A percentile compares a stretch with the other conserved stretches of the same genome.
Evolutionary conservation across 2,113 vertebrate genomes (phyloP).

Genomic region (Coptodon bakossiorum): DNA sequence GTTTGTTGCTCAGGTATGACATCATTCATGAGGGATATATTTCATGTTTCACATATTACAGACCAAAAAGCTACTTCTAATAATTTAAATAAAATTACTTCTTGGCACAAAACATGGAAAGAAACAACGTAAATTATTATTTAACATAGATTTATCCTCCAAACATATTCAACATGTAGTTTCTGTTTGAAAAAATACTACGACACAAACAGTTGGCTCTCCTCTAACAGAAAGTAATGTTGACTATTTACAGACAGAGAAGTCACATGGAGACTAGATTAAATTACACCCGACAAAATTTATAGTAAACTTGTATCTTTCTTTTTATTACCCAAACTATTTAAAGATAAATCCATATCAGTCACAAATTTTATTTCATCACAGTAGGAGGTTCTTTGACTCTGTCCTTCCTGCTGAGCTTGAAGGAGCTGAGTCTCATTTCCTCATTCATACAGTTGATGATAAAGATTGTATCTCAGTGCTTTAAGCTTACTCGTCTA

Average conservation of each 20-base stretch:
- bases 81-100: not conserved
- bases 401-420: not conserved
- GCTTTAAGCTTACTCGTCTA: not conserved
- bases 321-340: not conserved
- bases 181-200: not conserved
- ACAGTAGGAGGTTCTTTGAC: not conserved
- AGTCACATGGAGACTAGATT: not conserved
- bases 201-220: not conserved
- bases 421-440: not conserved
- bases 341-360: not conserved
- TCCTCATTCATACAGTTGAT: not conserved
- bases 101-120: rapidly evolving
- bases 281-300: rapidly evolving
- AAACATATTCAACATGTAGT: not conserved
- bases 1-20: not conserved
- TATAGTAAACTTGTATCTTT: not conserved
- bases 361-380: not conserved
- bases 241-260: not conserved
- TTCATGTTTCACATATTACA: not conserved
- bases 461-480: not conserved
- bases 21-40: not conserved
- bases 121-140: not conserved
- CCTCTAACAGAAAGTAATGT: not conserved
- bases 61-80: not conserved
- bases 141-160: not conserved